phyloP scores from a whole-genome alignment of 2,797 vertebrate species.

The Chaenodraco wilsoni region DNA sequence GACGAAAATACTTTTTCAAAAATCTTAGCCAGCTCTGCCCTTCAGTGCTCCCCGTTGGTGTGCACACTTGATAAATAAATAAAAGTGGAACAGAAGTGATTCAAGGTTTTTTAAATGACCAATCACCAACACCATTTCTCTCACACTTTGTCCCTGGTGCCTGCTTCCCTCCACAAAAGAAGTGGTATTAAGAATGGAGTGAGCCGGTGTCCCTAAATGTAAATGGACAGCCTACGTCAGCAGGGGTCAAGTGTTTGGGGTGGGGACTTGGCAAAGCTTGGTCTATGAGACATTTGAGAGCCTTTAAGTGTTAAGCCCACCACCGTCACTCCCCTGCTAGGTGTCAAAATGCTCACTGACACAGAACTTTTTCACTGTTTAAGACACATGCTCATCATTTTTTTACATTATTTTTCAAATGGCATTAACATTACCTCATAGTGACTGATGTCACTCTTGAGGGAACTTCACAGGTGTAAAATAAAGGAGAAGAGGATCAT shows the following conservation, averaged over 20 bases:
- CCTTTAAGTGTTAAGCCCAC: slow-evolving; percentile 77
- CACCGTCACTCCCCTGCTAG: slow-evolving; percentile 63
- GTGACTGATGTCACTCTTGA: slow-evolving; percentile 11
- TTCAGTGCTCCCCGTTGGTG: slow-evolving; percentile 36
- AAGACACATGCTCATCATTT: slow-evolving; percentile 41
- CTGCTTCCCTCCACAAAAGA: slow-evolving; percentile 67
- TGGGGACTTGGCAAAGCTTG: slow-evolving; percentile 78
- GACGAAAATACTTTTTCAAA: slow-evolving; percentile 53
- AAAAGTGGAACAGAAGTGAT: slow-evolving; percentile 33
- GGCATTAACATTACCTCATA: background rate
- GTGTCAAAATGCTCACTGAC: slow-evolving; percentile 79
- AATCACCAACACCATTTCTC: slow-evolving; percentile 20
- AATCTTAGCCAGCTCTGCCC: slow-evolving; percentile 71
- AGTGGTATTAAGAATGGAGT: slow-evolving; percentile 77
- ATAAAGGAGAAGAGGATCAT: slow-evolving; percentile 6
- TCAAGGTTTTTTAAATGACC: slow-evolving; percentile 22
- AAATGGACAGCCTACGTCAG: slow-evolving; percentile 80
- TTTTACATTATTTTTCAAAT: slow-evolving; percentile 14
- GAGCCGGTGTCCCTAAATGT: slow-evolving; percentile 81
- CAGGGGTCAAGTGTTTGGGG: slow-evolving; percentile 75
- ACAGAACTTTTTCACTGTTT: slow-evolving; percentile 37
- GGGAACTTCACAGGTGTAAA: slow-evolving; percentile 12
- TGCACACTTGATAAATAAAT: slow-evolving; percentile 29
- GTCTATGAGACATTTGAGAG: slow-evolving; percentile 84
- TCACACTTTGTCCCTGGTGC: slow-evolving; percentile 53